Percentiles rank a stretch among this genome's conserved stretches.
Evolutionary conservation across 2,797 vertebrate genomes (phyloP).

Genomic region (Neosilurus hyrtlii): DNA sequence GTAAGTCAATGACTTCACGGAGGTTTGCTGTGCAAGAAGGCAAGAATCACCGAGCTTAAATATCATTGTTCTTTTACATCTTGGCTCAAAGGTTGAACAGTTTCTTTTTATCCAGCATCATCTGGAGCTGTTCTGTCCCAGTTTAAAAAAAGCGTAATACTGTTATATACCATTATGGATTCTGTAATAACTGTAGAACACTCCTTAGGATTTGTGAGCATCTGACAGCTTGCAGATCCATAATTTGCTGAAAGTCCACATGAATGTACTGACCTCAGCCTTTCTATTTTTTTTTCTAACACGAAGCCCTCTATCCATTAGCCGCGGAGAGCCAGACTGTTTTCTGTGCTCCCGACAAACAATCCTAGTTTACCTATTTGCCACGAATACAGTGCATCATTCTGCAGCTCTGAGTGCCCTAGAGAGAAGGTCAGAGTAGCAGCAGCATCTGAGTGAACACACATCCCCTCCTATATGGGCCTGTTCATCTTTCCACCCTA

Average conservation of each 20-base stretch:
- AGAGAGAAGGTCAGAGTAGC: constrained; percentile 62
- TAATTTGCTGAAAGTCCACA: constrained; percentile 41
- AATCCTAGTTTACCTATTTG: constrained; percentile 57
- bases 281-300: constrained; percentile 56
- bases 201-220: constrained; percentile 15
- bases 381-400: constrained; percentile 48
- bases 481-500: constrained; percentile 70
- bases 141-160: constrained; percentile 16
- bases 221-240: constrained; percentile 28
- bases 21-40: background rate
- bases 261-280: constrained; percentile 53
- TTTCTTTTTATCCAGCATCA: constrained; percentile 13
- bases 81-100: constrained; percentile 33
- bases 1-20: background rate
- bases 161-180: constrained; percentile 5
- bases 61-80: constrained; percentile 15
- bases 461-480: constrained; percentile 50
- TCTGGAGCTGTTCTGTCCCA: constrained; percentile 1
- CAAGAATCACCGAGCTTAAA: background rate
- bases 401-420: constrained; percentile 54
- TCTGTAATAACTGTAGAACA: constrained; percentile 7
- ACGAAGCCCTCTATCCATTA: constrained; percentile 59
- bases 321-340: constrained; percentile 32
- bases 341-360: constrained; percentile 50
- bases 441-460: constrained; percentile 53